phyloP scores from a whole-genome alignment of 2,113 vertebrate genomes.

The Psittacus erithacus region DNA sequence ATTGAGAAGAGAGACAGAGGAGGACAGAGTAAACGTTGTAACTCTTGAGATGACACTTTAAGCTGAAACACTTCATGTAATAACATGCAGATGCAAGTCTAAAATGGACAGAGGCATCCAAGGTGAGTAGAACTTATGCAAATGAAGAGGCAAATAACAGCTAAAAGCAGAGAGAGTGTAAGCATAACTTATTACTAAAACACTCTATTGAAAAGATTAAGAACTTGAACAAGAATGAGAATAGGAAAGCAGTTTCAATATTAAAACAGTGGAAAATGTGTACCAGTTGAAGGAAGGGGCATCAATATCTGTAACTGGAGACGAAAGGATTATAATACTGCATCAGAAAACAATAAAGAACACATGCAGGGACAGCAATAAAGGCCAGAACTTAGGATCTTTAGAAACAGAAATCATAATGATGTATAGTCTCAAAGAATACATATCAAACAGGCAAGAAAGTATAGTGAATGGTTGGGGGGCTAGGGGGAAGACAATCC shows the following conservation, averaged over 20 bases:
- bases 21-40: background rate
- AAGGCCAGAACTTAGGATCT: background rate
- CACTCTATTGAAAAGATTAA: background rate
- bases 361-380: background rate
- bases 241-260: background rate
- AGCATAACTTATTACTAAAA: background rate
- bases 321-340: background rate
- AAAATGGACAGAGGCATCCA: background rate
- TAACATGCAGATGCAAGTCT: background rate
- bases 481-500: background rate
- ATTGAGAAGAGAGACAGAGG: background rate
- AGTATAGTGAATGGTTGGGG: background rate
- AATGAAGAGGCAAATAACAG: background rate
- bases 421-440: background rate
- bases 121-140: background rate
- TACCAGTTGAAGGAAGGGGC: background rate
- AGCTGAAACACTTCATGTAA: background rate
- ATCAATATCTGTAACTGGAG: background rate
- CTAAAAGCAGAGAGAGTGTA: background rate
- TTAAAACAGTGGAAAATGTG: background rate
- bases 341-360: background rate
- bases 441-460: background rate
- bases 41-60: background rate
- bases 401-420: background rate
- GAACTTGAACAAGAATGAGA: background rate